Base-by-base conservation (phyloP, 92 coral and sea anemone genomes). In the Epizoanthus fatuus region DNA sequence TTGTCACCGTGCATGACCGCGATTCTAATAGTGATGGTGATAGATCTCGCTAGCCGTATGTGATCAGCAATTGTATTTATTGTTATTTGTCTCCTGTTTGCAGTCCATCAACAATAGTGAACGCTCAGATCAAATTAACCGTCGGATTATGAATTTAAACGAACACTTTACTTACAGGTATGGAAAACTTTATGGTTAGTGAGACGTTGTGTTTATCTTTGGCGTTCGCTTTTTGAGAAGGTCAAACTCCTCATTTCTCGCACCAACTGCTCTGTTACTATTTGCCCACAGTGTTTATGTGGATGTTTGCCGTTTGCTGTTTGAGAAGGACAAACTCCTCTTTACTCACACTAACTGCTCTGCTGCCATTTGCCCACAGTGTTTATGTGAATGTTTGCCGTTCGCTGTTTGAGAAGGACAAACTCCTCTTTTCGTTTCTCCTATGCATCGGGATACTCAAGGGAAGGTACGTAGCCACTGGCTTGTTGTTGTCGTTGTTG, bases 391-490 rank as follows among this genome's bases (percentile, higher is more conserved):
- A 96, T 85, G 96, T 96, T 54, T 92, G 99, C 74, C 98, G 99
- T n/a, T 96, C 99, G 11, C 86, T 96, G 90, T 96, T 96, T 72
- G 99, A 96, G 89, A 96, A 96, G 83, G 99, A 96, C 91, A 96
- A 96, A 81, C 92, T 94, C 0, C 88, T 96, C 45, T 96, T 96
- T 75, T 96, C 99, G 25, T 94, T 96, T 60, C 88, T 96, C 72
- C 86, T 96, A 54, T 96, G 99, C 66, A 90, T 96, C 69, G 99
- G 97, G 29, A 93, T 96, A 56, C 93, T 83, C 37, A 94, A 86
- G 55, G 98, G 99, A 89, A 92, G 95, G 99, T 96, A 81, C 25
- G 94, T 49, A 64, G 16, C 22, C 54, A 9, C 4, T 20, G 15
- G 16, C 55, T 20, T 12, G 14, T 25, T 47, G 4, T 12, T 2